Evolutionary conservation across 2,797 vertebrate genomes (phyloP), one percentile per base, ranked within the genome.

Genomic region (Chrosomus eos): DNA sequence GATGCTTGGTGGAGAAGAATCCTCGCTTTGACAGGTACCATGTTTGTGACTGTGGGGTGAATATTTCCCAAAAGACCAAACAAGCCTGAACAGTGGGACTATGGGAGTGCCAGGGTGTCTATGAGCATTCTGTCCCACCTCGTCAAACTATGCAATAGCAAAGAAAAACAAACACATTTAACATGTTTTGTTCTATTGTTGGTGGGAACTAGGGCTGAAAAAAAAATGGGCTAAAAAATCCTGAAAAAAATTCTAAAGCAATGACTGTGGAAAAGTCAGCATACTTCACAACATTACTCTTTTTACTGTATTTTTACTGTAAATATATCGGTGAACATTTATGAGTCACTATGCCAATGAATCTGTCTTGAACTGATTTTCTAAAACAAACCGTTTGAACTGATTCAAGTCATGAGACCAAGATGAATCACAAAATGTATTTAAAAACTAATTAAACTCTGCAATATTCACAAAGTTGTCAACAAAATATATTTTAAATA

Each of bases 161-260:
- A 83, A 83, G 73, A 74, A 84, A 83, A 86, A 85, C 83, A 89
- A 86, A 87, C 55, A 11, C 33, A 80, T 80, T 81, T 74, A 84
- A 82, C 31, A 74, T 79, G 51, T 85, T 86, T 45, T 85, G 19
- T 38, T 83, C 51, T 58, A 85, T 80, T 73, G 77, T 84, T 80
- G 80, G 18, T 58, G 36, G 78, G 31, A 80, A 64, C 23, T 40
- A 40, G 36, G 55, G 36, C n/a, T 60, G 55, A n/a, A n/a, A n/a
- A n/a, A n/a, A n/a, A n/a, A n/a, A n/a, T n/a, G n/a, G n/a, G n/a
- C n/a, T n/a, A n/a, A n/a, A n/a, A n/a, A n/a, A n/a, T n/a, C 18
- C 5, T 3, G 3, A 3, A 55, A 53, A 53, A 55, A 21, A 8
- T 3, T 3, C 0, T 21, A 21, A 53, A 23, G 7, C 14, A 28